phyloP scores from a whole-genome alignment of 30 jellyfish, hydroid and myxozoan genomes.

The Hydra vulgaris region DNA sequence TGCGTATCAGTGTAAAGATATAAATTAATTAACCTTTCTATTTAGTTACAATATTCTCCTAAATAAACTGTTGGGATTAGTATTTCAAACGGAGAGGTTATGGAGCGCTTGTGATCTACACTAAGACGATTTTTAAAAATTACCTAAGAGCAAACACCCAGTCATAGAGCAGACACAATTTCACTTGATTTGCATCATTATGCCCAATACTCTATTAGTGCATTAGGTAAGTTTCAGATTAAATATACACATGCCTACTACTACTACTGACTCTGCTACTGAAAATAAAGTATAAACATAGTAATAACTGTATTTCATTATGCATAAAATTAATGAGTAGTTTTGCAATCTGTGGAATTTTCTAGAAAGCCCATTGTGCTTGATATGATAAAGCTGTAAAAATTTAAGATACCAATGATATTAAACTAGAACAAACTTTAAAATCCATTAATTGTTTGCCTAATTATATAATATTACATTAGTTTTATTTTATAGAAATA shows the following conservation, averaged over 20 bases:
- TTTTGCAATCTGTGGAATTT: not conserved
- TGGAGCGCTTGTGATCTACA: slow-evolving; percentile 39
- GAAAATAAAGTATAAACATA: not conserved
- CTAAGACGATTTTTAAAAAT: slow-evolving; percentile 32
- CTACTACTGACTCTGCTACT: not conserved
- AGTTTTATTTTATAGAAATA: not conserved
- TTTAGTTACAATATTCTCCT: slow-evolving; percentile 24
- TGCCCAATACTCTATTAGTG: slow-evolving; percentile 16
- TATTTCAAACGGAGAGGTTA: slow-evolving; percentile 33
- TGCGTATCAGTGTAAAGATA: not conserved
- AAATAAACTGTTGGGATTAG: slow-evolving; percentile 28
- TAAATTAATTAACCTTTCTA: not conserved
- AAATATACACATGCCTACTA: not conserved
- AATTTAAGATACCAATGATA: not conserved
- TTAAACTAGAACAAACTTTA: not conserved
- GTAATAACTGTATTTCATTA: not conserved
- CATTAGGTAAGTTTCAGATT: slow-evolving; percentile 17
- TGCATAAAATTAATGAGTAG: not conserved
- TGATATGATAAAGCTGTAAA: not conserved
- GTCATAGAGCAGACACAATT: slow-evolving; percentile 34
- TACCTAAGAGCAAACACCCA: slow-evolving; percentile 36
- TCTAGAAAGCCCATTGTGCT: not conserved
- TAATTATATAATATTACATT: too few relatives aligned
- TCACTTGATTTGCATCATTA: slow-evolving; percentile 29
- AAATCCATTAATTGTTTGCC: not conserved